These are phyloP conservation scores for Lasioglossum baleicum DNA, from an alignment of 1,140 invertebrate species.

Conservation along the genomic window DNA sequence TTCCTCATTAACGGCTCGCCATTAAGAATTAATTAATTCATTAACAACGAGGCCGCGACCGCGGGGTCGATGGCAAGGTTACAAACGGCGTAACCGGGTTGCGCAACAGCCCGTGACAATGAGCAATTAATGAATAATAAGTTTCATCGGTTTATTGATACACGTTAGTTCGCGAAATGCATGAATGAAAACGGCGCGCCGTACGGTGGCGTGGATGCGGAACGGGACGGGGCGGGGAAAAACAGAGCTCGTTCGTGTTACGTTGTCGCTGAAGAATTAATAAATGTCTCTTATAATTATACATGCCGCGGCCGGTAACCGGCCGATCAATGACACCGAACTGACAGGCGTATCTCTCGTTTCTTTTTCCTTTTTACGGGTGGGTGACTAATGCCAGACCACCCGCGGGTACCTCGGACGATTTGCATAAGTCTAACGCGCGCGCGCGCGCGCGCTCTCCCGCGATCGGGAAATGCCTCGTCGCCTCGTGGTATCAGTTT, in stretches of 20 bases:
- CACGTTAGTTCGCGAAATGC: conserved; percentile 30
- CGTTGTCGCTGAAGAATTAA: conserved; percentile 34
- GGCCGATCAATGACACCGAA: conserved; percentile 27
- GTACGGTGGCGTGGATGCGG: neutral
- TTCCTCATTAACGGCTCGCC: neutral
- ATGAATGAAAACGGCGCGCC: conserved; percentile 12
- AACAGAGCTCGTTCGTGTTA: conserved; percentile 8
- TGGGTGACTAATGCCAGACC: conserved; percentile 7
- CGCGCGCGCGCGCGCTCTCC: neutral
- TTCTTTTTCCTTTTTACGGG: conserved; percentile 4
- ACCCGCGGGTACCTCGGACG: neutral
- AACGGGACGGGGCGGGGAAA: neutral
- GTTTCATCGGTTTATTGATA: conserved; percentile 34
- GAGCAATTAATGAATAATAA: conserved; percentile 47
- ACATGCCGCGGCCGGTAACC: neutral
- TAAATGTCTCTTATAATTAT: conserved; percentile 43
- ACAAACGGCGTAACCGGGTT: neutral
- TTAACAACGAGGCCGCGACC: neutral
- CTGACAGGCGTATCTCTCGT: neutral
- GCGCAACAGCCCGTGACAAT: conserved; percentile 36
- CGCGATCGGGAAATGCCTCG: neutral
- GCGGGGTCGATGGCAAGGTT: conserved; percentile 15
- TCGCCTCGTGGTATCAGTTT: neutral
- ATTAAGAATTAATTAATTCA: conserved; percentile 35
- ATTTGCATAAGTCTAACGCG: conserved; percentile 36